phyloP scores from a whole-genome alignment of 2,797 vertebrate species.

The Acanthis flammea region DNA sequence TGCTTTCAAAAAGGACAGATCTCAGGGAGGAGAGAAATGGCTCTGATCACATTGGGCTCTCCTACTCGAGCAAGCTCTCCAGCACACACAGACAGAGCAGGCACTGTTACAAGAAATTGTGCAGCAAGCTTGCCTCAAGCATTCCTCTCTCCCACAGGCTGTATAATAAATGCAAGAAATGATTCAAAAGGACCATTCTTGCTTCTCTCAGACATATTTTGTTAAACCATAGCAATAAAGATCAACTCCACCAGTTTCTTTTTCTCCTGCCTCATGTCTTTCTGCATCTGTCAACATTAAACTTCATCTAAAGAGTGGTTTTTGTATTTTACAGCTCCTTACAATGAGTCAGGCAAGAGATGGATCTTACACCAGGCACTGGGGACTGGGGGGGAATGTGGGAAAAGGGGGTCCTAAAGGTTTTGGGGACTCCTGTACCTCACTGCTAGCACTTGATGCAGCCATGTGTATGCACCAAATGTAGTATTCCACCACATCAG shows the following conservation, averaged over 20 bases:
- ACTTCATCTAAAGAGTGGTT: background rate
- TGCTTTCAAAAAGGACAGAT: slow-evolving; percentile 5
- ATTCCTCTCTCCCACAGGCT: slow-evolving; percentile 46
- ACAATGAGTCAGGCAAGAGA: background rate
- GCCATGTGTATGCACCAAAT: background rate
- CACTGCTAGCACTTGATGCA: background rate
- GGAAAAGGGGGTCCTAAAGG: background rate
- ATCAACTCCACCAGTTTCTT: slow-evolving; percentile 6
- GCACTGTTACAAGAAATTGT: background rate
- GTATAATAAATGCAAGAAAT: slow-evolving; percentile 49
- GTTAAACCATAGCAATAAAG: slow-evolving; percentile 34
- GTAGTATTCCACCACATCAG: background rate
- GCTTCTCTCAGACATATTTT: slow-evolving; percentile 35
- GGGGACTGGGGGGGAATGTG: background rate
- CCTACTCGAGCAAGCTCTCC: background rate
- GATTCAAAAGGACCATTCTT: slow-evolving; percentile 53
- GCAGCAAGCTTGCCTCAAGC: slow-evolving; percentile 36
- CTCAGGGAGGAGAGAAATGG: background rate
- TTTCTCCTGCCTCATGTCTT: slow-evolving; percentile 3
- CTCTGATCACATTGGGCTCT: slow-evolving; percentile 5
- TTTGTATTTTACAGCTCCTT: background rate
- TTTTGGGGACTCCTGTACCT: background rate
- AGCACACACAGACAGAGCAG: background rate
- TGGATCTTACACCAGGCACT: background rate
- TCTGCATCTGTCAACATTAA: slow-evolving; percentile 2